Percentiles rank a stretch among this genome's conserved stretches.
These are phyloP conservation scores for Oryzias sinensis DNA, from an alignment of 2,797 vertebrate genomes.

Conservation along the genomic window DNA sequence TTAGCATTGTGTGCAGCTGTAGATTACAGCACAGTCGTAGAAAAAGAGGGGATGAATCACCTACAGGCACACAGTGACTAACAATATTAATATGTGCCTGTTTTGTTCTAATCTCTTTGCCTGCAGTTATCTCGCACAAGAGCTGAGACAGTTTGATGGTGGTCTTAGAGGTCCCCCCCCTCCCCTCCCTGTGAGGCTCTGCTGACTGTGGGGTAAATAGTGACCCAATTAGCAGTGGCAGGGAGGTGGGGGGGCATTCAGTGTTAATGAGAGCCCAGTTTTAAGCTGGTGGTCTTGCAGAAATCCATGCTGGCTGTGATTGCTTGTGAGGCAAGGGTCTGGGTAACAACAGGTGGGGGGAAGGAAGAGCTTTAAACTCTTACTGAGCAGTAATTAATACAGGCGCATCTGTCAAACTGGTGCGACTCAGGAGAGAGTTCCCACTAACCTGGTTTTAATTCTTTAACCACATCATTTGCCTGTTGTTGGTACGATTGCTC, in stretches of 20 bases:
- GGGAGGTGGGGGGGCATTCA: constrained; percentile 17
- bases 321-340: constrained; percentile 38
- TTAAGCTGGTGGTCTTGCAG: constrained; percentile 62
- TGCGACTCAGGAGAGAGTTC: constrained; percentile 12
- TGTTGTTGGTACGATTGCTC: constrained; percentile 24
- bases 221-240: constrained; percentile 72
- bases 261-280: constrained; percentile 60
- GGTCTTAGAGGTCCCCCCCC: constrained; percentile 45
- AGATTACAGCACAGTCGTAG: constrained; percentile 39
- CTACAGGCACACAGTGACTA: constrained; percentile 58
- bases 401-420: constrained; percentile 52
- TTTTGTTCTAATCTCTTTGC: constrained; percentile 57
- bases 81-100: constrained; percentile 60
- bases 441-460: constrained; percentile 41
- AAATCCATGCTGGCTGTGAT: constrained; percentile 23
- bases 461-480: constrained; percentile 40
- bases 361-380: constrained; percentile 51
- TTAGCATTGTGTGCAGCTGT: constrained; percentile 20
- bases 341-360: constrained; percentile 72
- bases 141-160: constrained; percentile 60
- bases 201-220: constrained; percentile 68
- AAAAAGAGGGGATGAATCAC: constrained; percentile 50
- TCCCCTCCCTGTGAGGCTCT: constrained; percentile 39
- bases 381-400: constrained; percentile 66
- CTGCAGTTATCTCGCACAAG: constrained; percentile 53